Evolutionary conservation across 2,888 invertebrate genomes (phyloP).

Genomic region (Tinea trinotella): DNA sequence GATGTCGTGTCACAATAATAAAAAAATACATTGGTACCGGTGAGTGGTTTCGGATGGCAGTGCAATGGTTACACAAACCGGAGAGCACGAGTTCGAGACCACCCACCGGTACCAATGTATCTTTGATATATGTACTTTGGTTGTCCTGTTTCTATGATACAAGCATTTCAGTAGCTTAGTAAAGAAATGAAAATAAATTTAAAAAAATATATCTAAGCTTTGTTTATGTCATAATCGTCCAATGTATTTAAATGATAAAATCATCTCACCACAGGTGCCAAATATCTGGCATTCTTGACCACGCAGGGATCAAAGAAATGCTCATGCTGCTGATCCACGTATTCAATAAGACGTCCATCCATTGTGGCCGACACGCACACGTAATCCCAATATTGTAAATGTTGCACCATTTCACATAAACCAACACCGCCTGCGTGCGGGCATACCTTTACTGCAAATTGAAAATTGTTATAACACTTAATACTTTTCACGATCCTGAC

Average conservation of each 20-base stretch:
- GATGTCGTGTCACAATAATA: too few species aligned
- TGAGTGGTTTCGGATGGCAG: too few species aligned
- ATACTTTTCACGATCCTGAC: background rate
- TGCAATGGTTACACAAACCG: too few species aligned
- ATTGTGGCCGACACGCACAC: conserved; percentile 79
- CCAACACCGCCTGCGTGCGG: conserved; percentile 97
- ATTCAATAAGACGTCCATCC: conserved; percentile 84
- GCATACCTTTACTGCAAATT: conserved; percentile 86
- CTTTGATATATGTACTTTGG: too few species aligned
- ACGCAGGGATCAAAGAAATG: conserved; percentile 84
- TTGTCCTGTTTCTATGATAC: too few species aligned
- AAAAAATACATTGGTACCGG: too few species aligned
- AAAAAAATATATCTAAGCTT: background rate
- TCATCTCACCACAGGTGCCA: conserved; percentile 77
- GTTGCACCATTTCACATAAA: conserved; percentile 94
- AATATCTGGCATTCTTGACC: conserved; percentile 80
- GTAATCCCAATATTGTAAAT: conserved; percentile 92
- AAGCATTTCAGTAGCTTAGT: too few species aligned
- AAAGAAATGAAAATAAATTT: background rate
- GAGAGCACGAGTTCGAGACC: too few species aligned
- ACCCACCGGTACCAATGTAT: too few species aligned
- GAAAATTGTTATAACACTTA: background rate
- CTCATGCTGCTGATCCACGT: conserved; percentile 91
- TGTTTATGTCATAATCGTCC: too few species aligned
- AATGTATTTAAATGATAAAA: too few species aligned